Evolutionary conservation across 2,113 vertebrate species (phyloP).

Genomic region (Peucedramus taeniatus): DNA sequence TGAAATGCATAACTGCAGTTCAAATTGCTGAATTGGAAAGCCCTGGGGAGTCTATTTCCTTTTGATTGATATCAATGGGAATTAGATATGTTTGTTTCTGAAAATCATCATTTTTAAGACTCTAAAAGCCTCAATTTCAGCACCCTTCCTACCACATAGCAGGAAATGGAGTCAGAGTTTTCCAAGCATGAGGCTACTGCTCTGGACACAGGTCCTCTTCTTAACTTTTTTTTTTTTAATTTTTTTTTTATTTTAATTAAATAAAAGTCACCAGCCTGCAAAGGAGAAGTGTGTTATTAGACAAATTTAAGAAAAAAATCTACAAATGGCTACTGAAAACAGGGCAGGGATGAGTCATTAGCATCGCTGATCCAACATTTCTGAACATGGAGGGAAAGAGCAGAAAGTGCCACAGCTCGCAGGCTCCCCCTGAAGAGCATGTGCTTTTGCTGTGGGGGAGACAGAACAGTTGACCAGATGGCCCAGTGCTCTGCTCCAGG

Average conservation of each 20-base stretch:
- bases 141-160: not conserved
- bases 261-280: not conserved
- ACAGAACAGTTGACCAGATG: not conserved
- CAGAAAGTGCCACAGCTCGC: not conserved
- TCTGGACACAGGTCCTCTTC: not conserved
- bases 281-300: not conserved
- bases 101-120: not conserved
- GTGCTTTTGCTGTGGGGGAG: not conserved
- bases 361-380: not conserved
- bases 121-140: not conserved
- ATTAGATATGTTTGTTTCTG: conserved; percentile 41
- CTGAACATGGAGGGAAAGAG: not conserved
- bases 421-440: not conserved
- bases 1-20: not conserved
- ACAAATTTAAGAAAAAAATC: not conserved
- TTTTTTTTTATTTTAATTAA: not conserved
- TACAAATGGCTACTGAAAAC: not conserved
- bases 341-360: not conserved
- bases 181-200: not conserved
- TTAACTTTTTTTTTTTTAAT: not conserved
- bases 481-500: not conserved
- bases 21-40: not conserved
- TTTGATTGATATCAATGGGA: conserved; percentile 12
- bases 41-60: not conserved
- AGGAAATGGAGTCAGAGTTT: not conserved